Base-by-base conservation (phyloP, 2,113 vertebrate species). In the Mesocricetus auratus region DNA sequence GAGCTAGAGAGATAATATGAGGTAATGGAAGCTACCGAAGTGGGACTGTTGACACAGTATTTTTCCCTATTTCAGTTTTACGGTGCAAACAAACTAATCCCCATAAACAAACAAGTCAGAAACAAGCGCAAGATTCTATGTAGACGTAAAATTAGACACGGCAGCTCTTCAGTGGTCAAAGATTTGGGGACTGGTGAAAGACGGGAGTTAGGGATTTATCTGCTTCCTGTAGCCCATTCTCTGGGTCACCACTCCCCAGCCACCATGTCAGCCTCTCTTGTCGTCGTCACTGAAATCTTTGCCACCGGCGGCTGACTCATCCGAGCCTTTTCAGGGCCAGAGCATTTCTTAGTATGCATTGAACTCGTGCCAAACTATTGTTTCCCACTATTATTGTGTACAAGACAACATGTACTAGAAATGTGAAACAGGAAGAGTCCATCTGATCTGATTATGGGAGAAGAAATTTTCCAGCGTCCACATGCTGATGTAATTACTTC, bases 381-480 rank as follows among this genome's bases (percentile, higher is more conserved):
- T 99, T 98, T 97, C 97, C 33, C 39, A 39, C 98, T 97, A 98
- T 98, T 99, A 98, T 99, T 98, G 97, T 98, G 96, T 97, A 96
- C 98, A 98, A 99, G 98, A 99, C 99, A 99, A 97, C 94, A 86
- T 99, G 98, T 99, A 97, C 98, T 98, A 98, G 98, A 98, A 98
- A 98, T 98, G 98, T 97, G 98, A 99, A 98, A 97, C 98, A 99
- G 99, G 99, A 99, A 99, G 98, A 92, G 94, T 94, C 95, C 97
- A 73, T 98, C 97, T 98, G 98, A 98, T 98, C 98, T 97, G 96
- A 97, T 97, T 88, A 88, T 45, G 42, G 93, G 91, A 98, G 97
- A 98, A 98, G 97, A 98, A 98, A 98, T 98, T 98, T 98, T 99
- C 98, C 98, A 98, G 96, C 97, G 98, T 98, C 97, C 97, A 94